phyloP scores from a whole-genome alignment of 2,888 invertebrate species.

The Azorinus chamasolen region DNA sequence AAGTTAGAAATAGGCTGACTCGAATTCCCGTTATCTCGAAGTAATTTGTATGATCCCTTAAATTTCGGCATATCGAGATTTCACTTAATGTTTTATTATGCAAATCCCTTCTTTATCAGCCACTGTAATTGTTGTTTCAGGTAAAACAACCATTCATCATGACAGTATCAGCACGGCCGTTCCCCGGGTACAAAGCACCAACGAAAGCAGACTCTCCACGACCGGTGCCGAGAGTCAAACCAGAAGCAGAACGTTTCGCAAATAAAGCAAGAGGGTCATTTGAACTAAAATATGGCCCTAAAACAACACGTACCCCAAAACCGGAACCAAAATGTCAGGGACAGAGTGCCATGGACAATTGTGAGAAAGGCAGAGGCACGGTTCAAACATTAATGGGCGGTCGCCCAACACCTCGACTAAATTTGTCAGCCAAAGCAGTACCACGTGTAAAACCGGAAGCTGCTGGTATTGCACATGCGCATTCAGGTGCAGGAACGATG shows the following conservation, averaged over 20 bases:
- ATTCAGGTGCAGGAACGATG: constrained; percentile 66
- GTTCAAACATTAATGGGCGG: constrained; percentile 72
- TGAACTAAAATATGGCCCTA: constrained; percentile 65
- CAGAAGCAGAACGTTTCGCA: constrained; percentile 78
- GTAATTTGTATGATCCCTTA: too few relatives aligned
- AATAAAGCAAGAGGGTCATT: constrained; percentile 74
- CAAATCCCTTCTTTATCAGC: too few relatives aligned
- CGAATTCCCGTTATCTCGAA: too few relatives aligned
- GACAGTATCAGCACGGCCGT: constrained; percentile 54
- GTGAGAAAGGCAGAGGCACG: constrained; percentile 72
- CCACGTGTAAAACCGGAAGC: constrained; percentile 80
- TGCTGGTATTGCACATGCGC: constrained; percentile 67
- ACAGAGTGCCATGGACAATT: constrained; percentile 69
- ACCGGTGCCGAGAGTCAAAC: constrained; percentile 74
- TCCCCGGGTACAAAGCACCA: constrained; percentile 78
- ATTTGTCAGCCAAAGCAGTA: constrained; percentile 43
- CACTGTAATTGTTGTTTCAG: too few relatives aligned
- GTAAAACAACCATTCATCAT: too few relatives aligned
- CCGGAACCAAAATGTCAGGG: constrained; percentile 75
- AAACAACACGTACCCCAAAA: constrained; percentile 63
- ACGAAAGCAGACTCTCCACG: constrained; percentile 68
- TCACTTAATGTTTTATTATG: too few relatives aligned
- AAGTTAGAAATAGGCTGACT: too few relatives aligned
- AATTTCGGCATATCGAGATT: too few relatives aligned
- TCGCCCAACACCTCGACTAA: constrained; percentile 68